Base-by-base conservation (phyloP, 2,797 vertebrate species). In the Alauda arvensis region DNA sequence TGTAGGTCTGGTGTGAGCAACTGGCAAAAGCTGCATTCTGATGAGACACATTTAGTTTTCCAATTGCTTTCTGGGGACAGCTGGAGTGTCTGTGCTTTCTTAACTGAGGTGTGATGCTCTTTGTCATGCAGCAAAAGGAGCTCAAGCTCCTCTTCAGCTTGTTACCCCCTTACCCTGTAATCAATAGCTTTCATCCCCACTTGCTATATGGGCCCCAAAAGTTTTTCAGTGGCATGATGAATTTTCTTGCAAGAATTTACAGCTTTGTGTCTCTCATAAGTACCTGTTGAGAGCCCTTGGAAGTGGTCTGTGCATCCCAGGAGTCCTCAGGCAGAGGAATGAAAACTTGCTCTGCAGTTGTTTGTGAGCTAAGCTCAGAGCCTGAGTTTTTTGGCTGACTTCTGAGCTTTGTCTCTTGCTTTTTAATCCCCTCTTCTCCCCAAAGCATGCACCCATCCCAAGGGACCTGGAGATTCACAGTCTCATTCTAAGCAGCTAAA, bases 401-500 rank as follows among this genome's bases (percentile, higher is more conserved):
- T 66, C 51, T 85, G 72, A 77, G 59, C 69, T 93, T 80, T 72
- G 52, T 48, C n/a, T 92, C 24, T 55, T 85, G 33, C 19, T 84
- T 39, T 51, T 84, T 85, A 80, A 80, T 77, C 45, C 26, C 63
- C 26, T 19, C 33, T 80, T 88, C 39, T 83, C 67, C 82, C 67
- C 26, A 56, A 0, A 25, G 53, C n/a, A 42, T 40, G 20, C 20
- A 57, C 42, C 31, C 23, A 49, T 77, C 85, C 63, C 67, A 29
- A 67, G 56, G 56, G 91, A 46, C 14, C 49, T 72, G 23, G 34
- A 61, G 82, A 57, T 25, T 85, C 70, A 43, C 24, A 77, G 53
- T 25, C 59, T 87, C 56, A 87, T 60, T 88, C 79, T 59, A 61
- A 61, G 59, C 76, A 74, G 75, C 87, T 91, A 77, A 87, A 87